Percentiles rank a stretch among this genome's conserved stretches.
phyloP scores from a whole-genome alignment of 2,113 vertebrate genomes.

The Nerophis lumbriciformis region DNA sequence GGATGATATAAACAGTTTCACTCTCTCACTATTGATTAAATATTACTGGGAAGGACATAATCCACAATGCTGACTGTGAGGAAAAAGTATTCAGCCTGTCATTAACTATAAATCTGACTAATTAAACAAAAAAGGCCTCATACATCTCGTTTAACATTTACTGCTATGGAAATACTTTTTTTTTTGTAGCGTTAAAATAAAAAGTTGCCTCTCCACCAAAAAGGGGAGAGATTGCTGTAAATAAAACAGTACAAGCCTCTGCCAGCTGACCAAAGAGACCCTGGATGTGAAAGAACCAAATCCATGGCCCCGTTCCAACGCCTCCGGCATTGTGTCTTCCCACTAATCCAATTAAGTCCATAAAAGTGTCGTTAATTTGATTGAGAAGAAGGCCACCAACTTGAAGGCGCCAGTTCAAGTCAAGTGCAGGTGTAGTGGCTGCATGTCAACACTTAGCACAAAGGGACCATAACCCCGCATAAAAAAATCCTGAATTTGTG shows the following conservation, averaged over 20 bases:
- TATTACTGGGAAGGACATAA: background rate
- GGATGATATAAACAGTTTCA: background rate
- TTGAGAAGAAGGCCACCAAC: slow-evolving; percentile 47
- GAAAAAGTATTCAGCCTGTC: background rate
- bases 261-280: slow-evolving; percentile 63
- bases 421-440: slow-evolving; percentile 48
- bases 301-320: slow-evolving; percentile 64
- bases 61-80: background rate
- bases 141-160: background rate
- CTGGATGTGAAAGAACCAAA: slow-evolving; percentile 50
- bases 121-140: slow-evolving; percentile 5
- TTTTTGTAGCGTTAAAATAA: slow-evolving; percentile 13
- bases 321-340: slow-evolving; percentile 54
- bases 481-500: too few relatives aligned
- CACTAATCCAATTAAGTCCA: slow-evolving; percentile 64
- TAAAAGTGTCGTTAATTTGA: slow-evolving; percentile 59
- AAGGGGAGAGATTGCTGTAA: slow-evolving; percentile 40
- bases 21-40: background rate
- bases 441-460: slow-evolving; percentile 24
- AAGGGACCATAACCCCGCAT: background rate
- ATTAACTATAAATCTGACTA: background rate
- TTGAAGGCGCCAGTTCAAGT: slow-evolving; percentile 50
- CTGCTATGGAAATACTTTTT: background rate
- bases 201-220: background rate
- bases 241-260: slow-evolving; percentile 46